Base-by-base conservation (phyloP, 2,113 vertebrate genomes). In the Heteronetta atricapilla region DNA sequence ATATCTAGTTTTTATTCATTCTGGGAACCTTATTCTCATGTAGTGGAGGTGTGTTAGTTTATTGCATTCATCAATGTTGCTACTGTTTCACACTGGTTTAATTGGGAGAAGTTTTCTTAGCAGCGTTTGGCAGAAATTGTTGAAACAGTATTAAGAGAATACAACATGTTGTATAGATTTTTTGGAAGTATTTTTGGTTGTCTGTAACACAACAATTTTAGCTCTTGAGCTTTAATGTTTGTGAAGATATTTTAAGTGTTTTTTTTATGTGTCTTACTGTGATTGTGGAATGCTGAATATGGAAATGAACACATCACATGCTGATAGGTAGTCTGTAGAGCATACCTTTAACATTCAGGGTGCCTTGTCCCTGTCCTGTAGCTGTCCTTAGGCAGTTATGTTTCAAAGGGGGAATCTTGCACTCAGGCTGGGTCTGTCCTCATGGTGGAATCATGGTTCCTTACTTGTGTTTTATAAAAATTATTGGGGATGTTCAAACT, bases 101-200 rank as follows among this genome's bases (percentile, higher is more conserved):
- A 91, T 86, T 95, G 93, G 77, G 87, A 82, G 67, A 86, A 36
- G 22, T 83, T 96, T 95, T 94, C 90, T 93, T 21, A 88, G 79
- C 28, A 56, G 76, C 79, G 38, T 91, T 94, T 91, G 85, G 56
- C 63, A 88, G 87, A 86, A 88, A 88, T 80, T 36, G 72, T 87
- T 91, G 91, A 89, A 91, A 82, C 36, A 33, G 13, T 93, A 66
- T 88, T 92, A 88, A 91, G 81, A 90, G 91, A 94, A 89, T 60
- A 31, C 34, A 31, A 79, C 44, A 3, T 79, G 72, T 44, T 59
- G 55, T 90, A 83, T 95, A 72, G 85, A 88, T 89, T 89, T 94
- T 42, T 94, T 86, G 34, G 2, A 86, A 83, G 26, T 70, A 36
- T 60, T 60, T 74, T 89, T 88, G 17, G 82, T 89, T 93, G 59